Evolutionary conservation across 2,797 vertebrate genomes (phyloP).

Genomic region (Euthynnus affinis): DNA sequence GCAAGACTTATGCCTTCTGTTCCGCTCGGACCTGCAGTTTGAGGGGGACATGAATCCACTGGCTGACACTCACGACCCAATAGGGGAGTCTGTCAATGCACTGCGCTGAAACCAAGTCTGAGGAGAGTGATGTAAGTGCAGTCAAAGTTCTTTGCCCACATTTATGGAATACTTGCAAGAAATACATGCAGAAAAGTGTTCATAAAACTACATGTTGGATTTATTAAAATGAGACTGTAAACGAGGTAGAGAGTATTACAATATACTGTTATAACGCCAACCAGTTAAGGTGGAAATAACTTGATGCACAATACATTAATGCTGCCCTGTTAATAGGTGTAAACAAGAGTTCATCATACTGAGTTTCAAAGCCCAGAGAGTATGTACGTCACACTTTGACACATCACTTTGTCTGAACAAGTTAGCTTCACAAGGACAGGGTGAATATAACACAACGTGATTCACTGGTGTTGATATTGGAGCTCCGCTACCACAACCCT

Average conservation of each 20-base stretch:
- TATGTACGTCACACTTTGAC: slow-evolving; percentile 56
- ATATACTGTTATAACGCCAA: slow-evolving; percentile 10
- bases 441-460: slow-evolving; percentile 62
- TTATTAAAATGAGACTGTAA: neutral
- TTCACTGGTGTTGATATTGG: slow-evolving; percentile 60
- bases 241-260: neutral
- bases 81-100: slow-evolving; percentile 56
- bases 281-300: slow-evolving; percentile 11
- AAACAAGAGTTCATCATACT: neutral
- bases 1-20: slow-evolving; percentile 69
- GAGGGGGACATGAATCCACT: slow-evolving; percentile 67
- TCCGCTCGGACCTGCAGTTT: slow-evolving; percentile 47
- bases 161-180: neutral
- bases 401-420: slow-evolving; percentile 68
- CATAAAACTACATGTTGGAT: neutral
- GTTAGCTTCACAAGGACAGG: slow-evolving; percentile 64
- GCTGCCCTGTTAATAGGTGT: slow-evolving; percentile 5
- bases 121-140: slow-evolving; percentile 11
- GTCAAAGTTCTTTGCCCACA: slow-evolving; percentile 25
- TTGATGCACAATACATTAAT: slow-evolving; percentile 6
- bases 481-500: slow-evolving; percentile 19
- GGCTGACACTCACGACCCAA: slow-evolving; percentile 60
- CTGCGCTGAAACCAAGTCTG: slow-evolving; percentile 37
- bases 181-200: neutral
- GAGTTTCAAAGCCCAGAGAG: slow-evolving; percentile 38